These are phyloP conservation scores for Drosophila barbarae DNA, from an alignment of 2,888 invertebrate genomes.

Conservation along the genomic window DNA sequence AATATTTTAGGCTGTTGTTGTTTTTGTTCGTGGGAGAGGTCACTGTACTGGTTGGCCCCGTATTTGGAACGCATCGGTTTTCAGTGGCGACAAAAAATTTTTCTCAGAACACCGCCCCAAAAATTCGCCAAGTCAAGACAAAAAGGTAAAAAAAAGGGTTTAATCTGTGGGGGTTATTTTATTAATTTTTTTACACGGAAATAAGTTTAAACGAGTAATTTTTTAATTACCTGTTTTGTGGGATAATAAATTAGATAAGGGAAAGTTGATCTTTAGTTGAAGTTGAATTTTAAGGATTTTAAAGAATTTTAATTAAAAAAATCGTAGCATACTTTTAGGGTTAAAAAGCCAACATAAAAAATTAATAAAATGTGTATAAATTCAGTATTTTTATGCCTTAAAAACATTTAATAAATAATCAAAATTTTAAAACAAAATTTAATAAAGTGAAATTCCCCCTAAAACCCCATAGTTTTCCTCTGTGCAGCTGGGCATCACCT, in stretches of 20 bases:
- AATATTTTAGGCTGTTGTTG: conserved; percentile 14
- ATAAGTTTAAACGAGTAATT: background rate
- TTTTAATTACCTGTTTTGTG: too few relatives aligned
- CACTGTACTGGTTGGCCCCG: conserved; percentile 52
- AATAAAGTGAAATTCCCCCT: too few relatives aligned
- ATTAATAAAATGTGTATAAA: too few relatives aligned
- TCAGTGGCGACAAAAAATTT: conserved; percentile 43
- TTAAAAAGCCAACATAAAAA: too few relatives aligned
- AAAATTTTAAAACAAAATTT: background rate
- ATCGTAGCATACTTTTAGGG: too few relatives aligned
- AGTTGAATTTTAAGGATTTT: too few relatives aligned
- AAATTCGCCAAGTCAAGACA: conserved; percentile 46
- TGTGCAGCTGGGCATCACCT: conserved; percentile 54
- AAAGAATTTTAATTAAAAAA: too few relatives aligned
- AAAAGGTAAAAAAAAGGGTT: conserved; percentile 26
- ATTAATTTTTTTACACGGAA: conserved; percentile 1
- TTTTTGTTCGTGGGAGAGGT: conserved; percentile 50
- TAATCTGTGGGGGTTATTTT: conserved; percentile 21
- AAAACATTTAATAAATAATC: too few relatives aligned
- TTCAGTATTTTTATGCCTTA: too few relatives aligned
- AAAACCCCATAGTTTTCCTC: background rate
- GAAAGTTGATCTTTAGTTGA: too few relatives aligned
- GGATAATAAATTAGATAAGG: too few relatives aligned
- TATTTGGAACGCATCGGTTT: conserved; percentile 54
- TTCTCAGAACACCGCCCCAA: conserved; percentile 59